These are phyloP conservation scores for Sphecodes monilicornis DNA, from an alignment of 2,888 invertebrate species.

Conservation along the genomic window DNA sequence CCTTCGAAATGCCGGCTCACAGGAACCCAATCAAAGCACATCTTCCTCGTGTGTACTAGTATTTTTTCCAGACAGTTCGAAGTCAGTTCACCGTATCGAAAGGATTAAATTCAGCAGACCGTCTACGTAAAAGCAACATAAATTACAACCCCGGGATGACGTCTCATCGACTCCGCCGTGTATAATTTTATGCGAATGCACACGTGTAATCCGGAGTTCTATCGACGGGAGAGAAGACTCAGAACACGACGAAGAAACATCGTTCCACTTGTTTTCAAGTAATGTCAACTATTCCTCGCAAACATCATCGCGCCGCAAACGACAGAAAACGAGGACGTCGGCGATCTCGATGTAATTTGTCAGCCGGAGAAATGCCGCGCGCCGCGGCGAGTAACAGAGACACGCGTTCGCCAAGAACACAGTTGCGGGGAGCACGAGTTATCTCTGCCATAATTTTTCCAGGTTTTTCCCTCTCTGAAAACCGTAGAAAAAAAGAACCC, in stretches of 20 bases:
- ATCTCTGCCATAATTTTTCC: background rate
- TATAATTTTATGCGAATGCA: background rate
- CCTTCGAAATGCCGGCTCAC: background rate
- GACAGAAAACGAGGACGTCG: constrained; percentile 15
- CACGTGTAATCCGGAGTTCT: background rate
- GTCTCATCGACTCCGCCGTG: background rate
- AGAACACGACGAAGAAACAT: background rate
- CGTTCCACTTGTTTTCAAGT: constrained; percentile 30
- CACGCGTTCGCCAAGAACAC: background rate
- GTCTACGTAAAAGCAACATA: background rate
- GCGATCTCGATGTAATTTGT: constrained; percentile 37
- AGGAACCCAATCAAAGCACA: too few species aligned
- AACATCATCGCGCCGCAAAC: constrained; percentile 10
- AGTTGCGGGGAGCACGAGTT: background rate
- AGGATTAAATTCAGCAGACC: background rate
- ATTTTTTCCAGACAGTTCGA: background rate
- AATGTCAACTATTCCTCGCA: constrained; percentile 19
- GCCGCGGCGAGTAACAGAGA: constrained; percentile 5
- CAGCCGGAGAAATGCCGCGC: constrained; percentile 12
- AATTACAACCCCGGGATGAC: background rate
- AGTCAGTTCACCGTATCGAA: background rate
- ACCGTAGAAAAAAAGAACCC: constrained; percentile 3
- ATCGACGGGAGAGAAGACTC: background rate
- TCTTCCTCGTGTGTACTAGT: background rate
- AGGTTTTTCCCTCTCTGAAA: background rate